Conservation (phyloP, 2,797 vertebrate genomes). For the Falco concolor region DNA sequence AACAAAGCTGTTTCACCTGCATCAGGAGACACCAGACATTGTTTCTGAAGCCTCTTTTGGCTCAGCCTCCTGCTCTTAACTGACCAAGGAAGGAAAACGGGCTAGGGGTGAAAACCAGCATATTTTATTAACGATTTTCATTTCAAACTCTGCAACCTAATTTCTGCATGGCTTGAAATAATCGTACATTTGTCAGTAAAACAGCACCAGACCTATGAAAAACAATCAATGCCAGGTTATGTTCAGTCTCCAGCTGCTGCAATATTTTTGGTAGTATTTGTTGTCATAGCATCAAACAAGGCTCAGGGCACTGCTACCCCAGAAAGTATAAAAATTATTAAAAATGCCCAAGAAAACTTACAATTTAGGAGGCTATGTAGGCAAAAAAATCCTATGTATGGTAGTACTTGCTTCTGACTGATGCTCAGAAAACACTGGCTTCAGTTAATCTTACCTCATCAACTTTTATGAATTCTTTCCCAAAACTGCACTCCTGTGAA, state of each 20-base stretch:
- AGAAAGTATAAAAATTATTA: accelerated
- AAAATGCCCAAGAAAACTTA: neutral
- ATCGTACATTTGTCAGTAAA: neutral
- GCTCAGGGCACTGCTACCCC: neutral
- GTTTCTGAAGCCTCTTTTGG: neutral
- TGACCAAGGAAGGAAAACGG: neutral
- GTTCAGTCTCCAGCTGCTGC: neutral
- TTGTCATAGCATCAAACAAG: neutral
- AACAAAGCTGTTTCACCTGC: neutral
- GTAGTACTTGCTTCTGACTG: neutral
- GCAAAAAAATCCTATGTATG: accelerated
- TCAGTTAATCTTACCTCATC: neutral
- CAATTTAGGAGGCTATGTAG: neutral
- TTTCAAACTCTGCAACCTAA: neutral
- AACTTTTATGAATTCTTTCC: neutral
- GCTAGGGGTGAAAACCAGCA: neutral
- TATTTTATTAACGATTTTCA: neutral
- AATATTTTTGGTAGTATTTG: neutral
- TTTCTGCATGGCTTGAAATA: neutral
- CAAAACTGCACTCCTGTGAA: neutral
- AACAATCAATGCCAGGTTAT: neutral
- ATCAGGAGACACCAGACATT: neutral
- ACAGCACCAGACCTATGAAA: neutral
- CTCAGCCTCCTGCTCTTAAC: neutral
- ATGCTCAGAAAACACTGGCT: neutral